Percentiles rank a stretch among this genome's conserved stretches.
Evolutionary conservation across 2,797 vertebrate genomes (phyloP).

Genomic region (Champsocephalus gunnari): DNA sequence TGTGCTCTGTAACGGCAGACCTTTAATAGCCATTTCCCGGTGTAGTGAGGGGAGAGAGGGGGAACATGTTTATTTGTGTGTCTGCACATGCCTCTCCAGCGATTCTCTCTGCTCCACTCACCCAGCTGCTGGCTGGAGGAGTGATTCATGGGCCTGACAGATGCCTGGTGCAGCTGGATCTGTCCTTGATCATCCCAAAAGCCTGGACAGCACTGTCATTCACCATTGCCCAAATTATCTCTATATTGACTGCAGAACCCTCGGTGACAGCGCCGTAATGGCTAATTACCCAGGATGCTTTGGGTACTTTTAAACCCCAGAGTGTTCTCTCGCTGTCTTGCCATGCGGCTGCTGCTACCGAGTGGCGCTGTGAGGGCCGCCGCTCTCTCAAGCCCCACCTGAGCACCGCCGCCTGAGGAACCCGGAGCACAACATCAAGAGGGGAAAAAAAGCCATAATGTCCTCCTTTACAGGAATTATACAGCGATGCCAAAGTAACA

Average conservation of each 20-base stretch:
- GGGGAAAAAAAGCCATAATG: constrained; percentile 45
- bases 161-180: constrained; percentile 99
- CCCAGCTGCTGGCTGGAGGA: constrained; percentile 94
- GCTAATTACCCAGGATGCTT: constrained; percentile 99
- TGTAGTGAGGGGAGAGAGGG: constrained; percentile 80
- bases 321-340: constrained; percentile 83
- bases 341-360: constrained; percentile 63
- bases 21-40: constrained; percentile 90
- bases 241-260: constrained; percentile 99
- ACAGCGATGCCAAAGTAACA: constrained; percentile 64
- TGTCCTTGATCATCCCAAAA: constrained; percentile 99
- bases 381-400: constrained; percentile 73
- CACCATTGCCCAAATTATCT: constrained; percentile 99
- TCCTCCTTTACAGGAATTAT: constrained; percentile 70
- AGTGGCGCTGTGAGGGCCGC: constrained; percentile 70
- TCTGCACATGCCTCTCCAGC: constrained; percentile 85
- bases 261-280: constrained; percentile 99
- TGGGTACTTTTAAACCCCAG: constrained; percentile 94
- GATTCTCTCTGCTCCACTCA: constrained; percentile 93
- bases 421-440: constrained; percentile 63
- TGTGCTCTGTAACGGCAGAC: constrained; percentile 85
- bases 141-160: constrained; percentile 99
- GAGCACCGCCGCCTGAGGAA: constrained; percentile 63
- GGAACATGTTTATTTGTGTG: constrained; percentile 88
- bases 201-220: constrained; percentile 99